Evolutionary conservation across 2,888 invertebrate species (phyloP).

Genomic region (Drosophila prolongata): DNA sequence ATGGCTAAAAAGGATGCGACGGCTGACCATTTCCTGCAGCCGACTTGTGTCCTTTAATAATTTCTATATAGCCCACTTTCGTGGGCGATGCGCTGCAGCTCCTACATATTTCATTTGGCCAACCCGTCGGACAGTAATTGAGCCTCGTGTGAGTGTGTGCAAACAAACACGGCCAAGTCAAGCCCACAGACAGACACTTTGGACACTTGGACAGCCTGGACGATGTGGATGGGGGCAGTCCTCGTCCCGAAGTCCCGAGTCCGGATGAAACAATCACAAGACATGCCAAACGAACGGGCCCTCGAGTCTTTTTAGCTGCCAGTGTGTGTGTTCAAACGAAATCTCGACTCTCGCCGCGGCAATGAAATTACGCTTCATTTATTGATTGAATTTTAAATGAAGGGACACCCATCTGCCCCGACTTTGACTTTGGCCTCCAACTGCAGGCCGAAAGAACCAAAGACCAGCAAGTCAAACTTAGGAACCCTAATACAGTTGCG

Average conservation of each 20-base stretch:
- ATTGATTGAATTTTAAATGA: slow-evolving; percentile 78
- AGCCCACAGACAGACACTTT: slow-evolving; percentile 35
- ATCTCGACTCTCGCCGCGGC: slow-evolving; percentile 36
- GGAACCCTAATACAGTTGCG: slow-evolving; percentile 4
- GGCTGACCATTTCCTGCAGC: slow-evolving; percentile 21
- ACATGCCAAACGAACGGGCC: slow-evolving; percentile 29
- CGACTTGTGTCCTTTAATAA: slow-evolving; percentile 36
- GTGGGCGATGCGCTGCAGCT: slow-evolving; percentile 19
- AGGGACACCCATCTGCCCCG: slow-evolving; percentile 15
- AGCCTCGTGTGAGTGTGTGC: slow-evolving; percentile 35
- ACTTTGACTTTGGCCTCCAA: slow-evolving; percentile 32
- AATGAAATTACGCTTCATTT: slow-evolving; percentile 64
- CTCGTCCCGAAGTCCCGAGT: neutral
- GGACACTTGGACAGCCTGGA: slow-evolving; percentile 18
- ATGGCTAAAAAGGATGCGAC: slow-evolving; percentile 21
- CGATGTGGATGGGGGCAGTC: neutral
- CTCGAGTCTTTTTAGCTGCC: slow-evolving; percentile 37
- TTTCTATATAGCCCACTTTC: slow-evolving; percentile 59
- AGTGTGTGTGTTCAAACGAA: slow-evolving; percentile 29
- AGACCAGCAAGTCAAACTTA: slow-evolving; percentile 3
- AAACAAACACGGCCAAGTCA: slow-evolving; percentile 22
- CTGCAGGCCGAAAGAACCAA: slow-evolving; percentile 3
- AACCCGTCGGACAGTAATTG: slow-evolving; percentile 34
- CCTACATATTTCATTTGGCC: slow-evolving; percentile 44
- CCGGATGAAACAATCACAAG: slow-evolving; percentile 24